Evolutionary conservation across 2,888 invertebrate genomes (phyloP).

Genomic region (Drosophila mulleri): DNA sequence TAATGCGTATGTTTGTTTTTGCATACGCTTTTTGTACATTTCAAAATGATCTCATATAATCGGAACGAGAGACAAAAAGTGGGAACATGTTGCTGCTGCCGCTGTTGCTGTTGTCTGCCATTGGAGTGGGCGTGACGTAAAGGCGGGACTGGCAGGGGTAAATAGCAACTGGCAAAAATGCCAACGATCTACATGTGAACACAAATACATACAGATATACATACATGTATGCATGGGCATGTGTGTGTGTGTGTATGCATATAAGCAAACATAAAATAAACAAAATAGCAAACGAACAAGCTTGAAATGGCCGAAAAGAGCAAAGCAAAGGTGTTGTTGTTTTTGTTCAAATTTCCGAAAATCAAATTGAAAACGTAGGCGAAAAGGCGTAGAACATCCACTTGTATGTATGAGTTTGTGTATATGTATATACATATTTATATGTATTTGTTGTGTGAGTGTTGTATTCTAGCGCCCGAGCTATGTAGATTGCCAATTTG

Average conservation of each 20-base stretch:
- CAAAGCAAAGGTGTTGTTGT: constrained; percentile 66
- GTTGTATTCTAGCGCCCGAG: constrained; percentile 45
- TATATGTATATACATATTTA: background rate
- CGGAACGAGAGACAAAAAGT: constrained; percentile 60
- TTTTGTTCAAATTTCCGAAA: constrained; percentile 67
- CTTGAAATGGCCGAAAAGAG: constrained; percentile 66
- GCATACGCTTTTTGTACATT: constrained; percentile 38
- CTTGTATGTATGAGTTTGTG: background rate
- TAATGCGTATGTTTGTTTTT: constrained; percentile 63
- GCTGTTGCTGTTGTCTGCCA: constrained; percentile 53
- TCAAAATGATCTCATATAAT: constrained; percentile 80
- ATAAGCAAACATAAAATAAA: constrained; percentile 73
- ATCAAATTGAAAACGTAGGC: constrained; percentile 77
- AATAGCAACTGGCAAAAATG: constrained; percentile 53
- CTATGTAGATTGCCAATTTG: constrained; percentile 72
- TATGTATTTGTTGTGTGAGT: constrained; percentile 6
- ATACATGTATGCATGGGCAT: background rate
- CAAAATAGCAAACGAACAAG: constrained; percentile 64
- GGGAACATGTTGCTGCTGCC: constrained; percentile 61
- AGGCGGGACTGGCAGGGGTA: constrained; percentile 17
- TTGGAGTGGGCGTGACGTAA: constrained; percentile 58
- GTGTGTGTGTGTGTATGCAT: background rate
- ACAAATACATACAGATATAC: background rate
- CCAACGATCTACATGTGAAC: constrained; percentile 40
- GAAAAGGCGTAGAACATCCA: constrained; percentile 57